phyloP scores from a whole-genome alignment of 2,113 vertebrate genomes.

The Clarias gariepinus region DNA sequence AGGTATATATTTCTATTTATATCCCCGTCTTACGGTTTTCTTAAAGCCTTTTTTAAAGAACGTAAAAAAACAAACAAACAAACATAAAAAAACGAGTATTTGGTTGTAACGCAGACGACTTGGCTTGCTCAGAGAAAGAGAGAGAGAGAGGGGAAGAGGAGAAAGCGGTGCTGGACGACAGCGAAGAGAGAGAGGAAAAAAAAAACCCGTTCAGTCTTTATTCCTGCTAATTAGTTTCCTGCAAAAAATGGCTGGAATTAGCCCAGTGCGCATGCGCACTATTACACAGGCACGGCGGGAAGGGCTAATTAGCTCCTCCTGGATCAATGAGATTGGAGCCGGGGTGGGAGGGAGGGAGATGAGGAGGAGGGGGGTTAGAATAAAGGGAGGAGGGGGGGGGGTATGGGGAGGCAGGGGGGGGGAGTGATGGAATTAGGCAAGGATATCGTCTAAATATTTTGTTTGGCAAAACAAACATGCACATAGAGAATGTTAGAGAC shows the following conservation, averaged over 20 bases:
- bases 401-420: slow-evolving; percentile 63
- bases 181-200: slow-evolving; percentile 58
- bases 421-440: slow-evolving; percentile 69
- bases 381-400: slow-evolving; percentile 60
- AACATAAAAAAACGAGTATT: slow-evolving; percentile 74
- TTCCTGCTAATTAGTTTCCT: slow-evolving; percentile 99
- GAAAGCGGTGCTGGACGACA: slow-evolving; percentile 93
- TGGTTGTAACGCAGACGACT: slow-evolving; percentile 81
- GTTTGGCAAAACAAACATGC: slow-evolving; percentile 63
- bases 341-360: slow-evolving; percentile 74
- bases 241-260: slow-evolving; percentile 99
- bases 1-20: neutral
- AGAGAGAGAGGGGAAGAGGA: slow-evolving; percentile 77
- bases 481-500: neutral
- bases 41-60: slow-evolving; percentile 72
- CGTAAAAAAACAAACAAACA: neutral
- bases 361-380: slow-evolving; percentile 63
- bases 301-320: slow-evolving; percentile 99
- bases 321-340: slow-evolving; percentile 98
- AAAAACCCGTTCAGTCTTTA: slow-evolving; percentile 99
- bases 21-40: slow-evolving; percentile 66
- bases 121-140: slow-evolving; percentile 69
- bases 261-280: slow-evolving; percentile 99
- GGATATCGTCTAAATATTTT: slow-evolving; percentile 36
- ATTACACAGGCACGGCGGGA: slow-evolving; percentile 99